Conservation (phyloP, 2,113 vertebrate genomes). For the Myrmecobius fasciatus region DNA sequence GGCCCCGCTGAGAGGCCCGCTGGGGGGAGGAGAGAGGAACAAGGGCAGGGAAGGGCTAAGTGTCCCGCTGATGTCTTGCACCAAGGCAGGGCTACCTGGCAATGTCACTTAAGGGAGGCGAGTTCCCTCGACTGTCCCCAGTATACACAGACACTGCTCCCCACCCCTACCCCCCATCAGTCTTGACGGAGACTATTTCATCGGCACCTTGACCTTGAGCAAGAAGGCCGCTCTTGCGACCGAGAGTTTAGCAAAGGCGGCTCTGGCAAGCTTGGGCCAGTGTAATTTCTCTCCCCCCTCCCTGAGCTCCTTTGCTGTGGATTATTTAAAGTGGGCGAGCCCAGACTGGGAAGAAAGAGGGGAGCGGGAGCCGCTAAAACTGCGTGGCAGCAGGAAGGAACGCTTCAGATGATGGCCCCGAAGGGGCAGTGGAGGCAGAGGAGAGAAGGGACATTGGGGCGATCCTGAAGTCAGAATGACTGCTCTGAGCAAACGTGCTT, state of each 20-base stretch:
- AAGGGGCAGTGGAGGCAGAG: background rate
- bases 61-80: no score
- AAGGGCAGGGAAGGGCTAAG: no score
- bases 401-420: background rate
- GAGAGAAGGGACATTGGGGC: background rate
- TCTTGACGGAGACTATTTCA: no score
- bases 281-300: background rate
- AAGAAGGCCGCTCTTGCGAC: background rate
- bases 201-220: no score
- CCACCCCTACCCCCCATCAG: no score
- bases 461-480: fast-evolving
- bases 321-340: background rate
- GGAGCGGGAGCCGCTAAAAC: background rate
- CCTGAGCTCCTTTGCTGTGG: background rate
- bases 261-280: background rate
- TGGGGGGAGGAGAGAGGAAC: no score
- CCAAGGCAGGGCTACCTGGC: no score
- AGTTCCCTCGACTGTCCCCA: no score
- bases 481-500: background rate
- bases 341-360: background rate
- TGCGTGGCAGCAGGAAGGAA: background rate
- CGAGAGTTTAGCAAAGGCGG: background rate
- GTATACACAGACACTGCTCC: no score
- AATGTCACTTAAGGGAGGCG: no score
- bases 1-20: no score